A percentile compares a stretch with the other conserved stretches of the same genome.
These are phyloP conservation scores for Pogonocherus hispidulus DNA, from an alignment of 2,888 invertebrate genomes.

Conservation along the genomic window DNA sequence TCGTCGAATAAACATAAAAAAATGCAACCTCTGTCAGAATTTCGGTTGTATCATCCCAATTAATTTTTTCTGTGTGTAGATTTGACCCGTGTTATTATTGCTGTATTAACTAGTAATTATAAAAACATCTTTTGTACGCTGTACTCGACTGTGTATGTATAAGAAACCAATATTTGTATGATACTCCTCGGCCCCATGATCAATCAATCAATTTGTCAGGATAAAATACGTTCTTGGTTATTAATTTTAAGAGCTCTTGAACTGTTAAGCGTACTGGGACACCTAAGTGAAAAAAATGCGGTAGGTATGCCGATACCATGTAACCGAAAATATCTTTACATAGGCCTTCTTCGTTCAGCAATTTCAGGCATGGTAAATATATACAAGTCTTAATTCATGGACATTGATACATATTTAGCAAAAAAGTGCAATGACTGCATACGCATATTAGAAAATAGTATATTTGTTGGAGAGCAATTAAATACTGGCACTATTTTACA, in stretches of 20 bases:
- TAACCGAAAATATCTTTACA: no score
- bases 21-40: background rate
- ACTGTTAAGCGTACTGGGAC: background rate
- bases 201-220: constrained; percentile 32
- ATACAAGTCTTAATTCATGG: no score
- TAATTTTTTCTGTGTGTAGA: background rate
- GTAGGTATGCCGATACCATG: background rate
- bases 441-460: no score
- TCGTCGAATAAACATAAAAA: background rate
- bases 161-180: constrained; percentile 13
- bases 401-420: no score
- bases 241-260: constrained; percentile 7
- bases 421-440: no score
- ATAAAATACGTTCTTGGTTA: background rate
- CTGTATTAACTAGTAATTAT: background rate
- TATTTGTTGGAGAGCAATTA: no score
- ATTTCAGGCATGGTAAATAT: no score
- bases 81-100: background rate
- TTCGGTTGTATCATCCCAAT: constrained; percentile 2
- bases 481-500: no score
- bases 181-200: constrained; percentile 11
- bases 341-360: no score
- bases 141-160: constrained; percentile 1
- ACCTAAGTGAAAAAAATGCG: background rate
- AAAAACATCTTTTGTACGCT: background rate